phyloP scores from a whole-genome alignment of 64 coral and sea anemone species.

The Porites lutea region DNA sequence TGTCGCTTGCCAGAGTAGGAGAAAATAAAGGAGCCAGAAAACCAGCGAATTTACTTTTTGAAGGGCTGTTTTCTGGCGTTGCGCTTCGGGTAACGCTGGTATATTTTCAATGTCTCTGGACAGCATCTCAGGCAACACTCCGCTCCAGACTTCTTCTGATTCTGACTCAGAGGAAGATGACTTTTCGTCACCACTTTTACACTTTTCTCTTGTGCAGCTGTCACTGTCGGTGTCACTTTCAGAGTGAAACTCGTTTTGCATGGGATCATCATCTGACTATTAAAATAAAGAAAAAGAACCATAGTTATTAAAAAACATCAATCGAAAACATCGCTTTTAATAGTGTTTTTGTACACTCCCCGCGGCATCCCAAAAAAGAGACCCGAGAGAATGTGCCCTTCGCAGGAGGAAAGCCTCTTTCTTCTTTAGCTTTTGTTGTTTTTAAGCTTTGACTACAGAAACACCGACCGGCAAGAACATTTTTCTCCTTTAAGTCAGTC shows the following conservation, averaged over 20 bases:
- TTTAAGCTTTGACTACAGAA: too few relatives aligned
- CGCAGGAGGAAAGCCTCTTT: too few relatives aligned
- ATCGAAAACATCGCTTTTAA: neutral
- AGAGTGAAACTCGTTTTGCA: neutral
- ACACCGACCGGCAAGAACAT: too few relatives aligned
- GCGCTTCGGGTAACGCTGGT: conserved; percentile 18
- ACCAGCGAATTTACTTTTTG: conserved; percentile 57
- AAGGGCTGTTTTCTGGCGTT: neutral
- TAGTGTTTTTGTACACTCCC: conserved; percentile 1
- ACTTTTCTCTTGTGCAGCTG: too few relatives aligned
- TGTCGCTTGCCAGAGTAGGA: conserved; percentile 67
- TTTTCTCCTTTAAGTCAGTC: too few relatives aligned
- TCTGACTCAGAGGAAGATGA: too few relatives aligned
- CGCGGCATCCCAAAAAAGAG: neutral
- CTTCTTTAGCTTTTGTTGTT: too few relatives aligned
- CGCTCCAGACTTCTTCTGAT: conserved; percentile 49
- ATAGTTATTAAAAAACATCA: too few relatives aligned
- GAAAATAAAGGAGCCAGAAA: conserved; percentile 79
- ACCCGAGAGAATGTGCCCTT: too few relatives aligned
- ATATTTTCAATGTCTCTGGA: conserved; percentile 32
- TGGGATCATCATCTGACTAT: conserved; percentile 7
- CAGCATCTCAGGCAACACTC: conserved; percentile 42
- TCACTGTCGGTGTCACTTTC: conserved; percentile 20
- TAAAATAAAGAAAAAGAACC: neutral
- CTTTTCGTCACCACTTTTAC: neutral